Base-by-base conservation (phyloP, 2,888 invertebrate genomes). In the Microctonus aethiopoides region DNA sequence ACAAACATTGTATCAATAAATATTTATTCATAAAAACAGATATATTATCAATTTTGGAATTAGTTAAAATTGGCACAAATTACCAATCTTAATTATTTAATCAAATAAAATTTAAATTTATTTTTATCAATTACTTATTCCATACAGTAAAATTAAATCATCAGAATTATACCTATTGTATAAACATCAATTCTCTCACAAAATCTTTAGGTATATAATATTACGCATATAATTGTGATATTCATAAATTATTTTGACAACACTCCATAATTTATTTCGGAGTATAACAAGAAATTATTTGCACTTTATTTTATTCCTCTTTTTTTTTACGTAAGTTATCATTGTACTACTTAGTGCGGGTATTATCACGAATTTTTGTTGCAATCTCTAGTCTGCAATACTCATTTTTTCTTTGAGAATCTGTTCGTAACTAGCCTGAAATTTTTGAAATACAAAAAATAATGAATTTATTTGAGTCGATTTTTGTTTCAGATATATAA, bases 371-470 rank as follows among this genome's bases (percentile, higher is more conserved):
- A 26, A 62, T 41, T 63, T 64, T 70, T 26, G 56, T 71, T 71
- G n/a, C n/a, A n/a, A 68, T 62, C 67, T 69, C 78, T 72, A 84
- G 75, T 85, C 83, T 29, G 78, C 82, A 56, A 79, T 79, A 46
- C 80, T 82, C 77, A 83, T 83, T 75, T 85, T 83, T 84, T 93
- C 93, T 88, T 92, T 92, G 13, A 93, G 89, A 79, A 93, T 93
- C 88, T 93, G 93, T 82, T 91, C 91, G 86, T 93, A 93, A 83
- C 92, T 92, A 13, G 93, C 93, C 92, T 93, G 88, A 56, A 89
- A 89, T 64, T 78, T 73, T 13, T 71, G 73, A 70, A 73, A 67
- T 57, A n/a, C 10, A 52, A 62, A 67, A 72, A 69, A 62, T 56
- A 70, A 16, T 69, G 56, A 70, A 16, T 69, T 52, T 29, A 9